Conservation (phyloP, 1,140 invertebrate species). For the Camponotus pennsylvanicus region DNA sequence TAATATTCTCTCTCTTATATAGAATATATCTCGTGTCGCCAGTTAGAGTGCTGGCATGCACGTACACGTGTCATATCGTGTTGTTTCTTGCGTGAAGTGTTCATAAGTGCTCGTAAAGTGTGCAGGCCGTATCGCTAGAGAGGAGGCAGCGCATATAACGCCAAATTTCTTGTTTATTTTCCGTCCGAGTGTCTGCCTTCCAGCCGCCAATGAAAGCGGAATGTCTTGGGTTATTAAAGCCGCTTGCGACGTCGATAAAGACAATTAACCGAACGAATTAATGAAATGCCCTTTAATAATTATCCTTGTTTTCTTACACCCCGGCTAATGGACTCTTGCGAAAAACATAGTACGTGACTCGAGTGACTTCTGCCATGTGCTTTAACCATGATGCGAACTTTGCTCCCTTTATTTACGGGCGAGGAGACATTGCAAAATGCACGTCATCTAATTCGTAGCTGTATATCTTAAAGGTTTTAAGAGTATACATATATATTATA, state of each 20-base stretch:
- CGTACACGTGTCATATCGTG: conserved; percentile 43
- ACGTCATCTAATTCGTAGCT: neutral
- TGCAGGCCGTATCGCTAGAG: neutral
- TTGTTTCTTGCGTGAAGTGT: conserved; percentile 55
- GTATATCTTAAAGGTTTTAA: neutral
- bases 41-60: conserved; percentile 26
- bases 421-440: neutral
- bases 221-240: conserved; percentile 79
- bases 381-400: conserved; percentile 5
- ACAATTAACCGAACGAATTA: conserved; percentile 83
- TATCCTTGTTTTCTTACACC: conserved; percentile 60
- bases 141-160: conserved; percentile 35
- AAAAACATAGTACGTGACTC: conserved; percentile 60
- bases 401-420: neutral
- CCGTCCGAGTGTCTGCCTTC: neutral
- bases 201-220: conserved; percentile 72
- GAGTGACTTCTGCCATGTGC: conserved; percentile 14
- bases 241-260: conserved; percentile 77
- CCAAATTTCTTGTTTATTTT: conserved; percentile 73
- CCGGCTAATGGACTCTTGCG: conserved; percentile 36
- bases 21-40: conserved; percentile 11
- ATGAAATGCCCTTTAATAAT: conserved; percentile 79
- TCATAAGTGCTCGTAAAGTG: conserved; percentile 57
- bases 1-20: conserved; percentile 11
- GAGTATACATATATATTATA: neutral